Evolutionary conservation across 1,140 invertebrate species (phyloP).

Genomic region (Geopemphigus sp.): DNA sequence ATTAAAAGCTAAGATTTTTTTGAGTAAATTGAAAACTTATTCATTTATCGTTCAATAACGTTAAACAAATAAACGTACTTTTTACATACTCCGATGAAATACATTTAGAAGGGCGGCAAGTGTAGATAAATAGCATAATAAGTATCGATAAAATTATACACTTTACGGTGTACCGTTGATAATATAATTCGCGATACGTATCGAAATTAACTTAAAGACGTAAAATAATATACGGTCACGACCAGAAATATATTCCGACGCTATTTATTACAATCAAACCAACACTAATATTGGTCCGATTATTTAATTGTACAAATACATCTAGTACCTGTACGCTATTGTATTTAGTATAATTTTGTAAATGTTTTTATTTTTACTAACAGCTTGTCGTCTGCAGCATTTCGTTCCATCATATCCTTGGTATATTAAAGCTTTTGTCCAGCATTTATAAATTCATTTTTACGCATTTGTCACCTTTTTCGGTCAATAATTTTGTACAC

Average conservation of each 20-base stretch:
- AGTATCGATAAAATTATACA: no score
- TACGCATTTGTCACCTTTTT: slow-evolving; percentile 14
- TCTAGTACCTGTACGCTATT: neutral
- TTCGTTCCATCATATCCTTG: slow-evolving; percentile 36
- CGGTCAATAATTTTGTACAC: slow-evolving; percentile 6
- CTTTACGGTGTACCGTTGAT: no score
- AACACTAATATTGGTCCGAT: neutral
- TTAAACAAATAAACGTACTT: no score
- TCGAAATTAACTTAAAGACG: no score
- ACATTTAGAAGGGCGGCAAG: no score
- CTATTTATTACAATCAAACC: neutral
- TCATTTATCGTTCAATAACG: no score
- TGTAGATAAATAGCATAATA: no score
- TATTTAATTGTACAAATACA: neutral
- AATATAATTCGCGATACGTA: no score
- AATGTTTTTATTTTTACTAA: slow-evolving; percentile 41
- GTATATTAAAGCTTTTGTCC: slow-evolving; percentile 33
- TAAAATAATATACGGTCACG: neutral
- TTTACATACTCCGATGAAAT: no score
- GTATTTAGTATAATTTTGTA: slow-evolving; percentile 33
- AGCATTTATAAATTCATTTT: slow-evolving; percentile 30
- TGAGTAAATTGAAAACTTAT: no score
- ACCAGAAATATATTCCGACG: neutral
- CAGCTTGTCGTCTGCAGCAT: slow-evolving; percentile 49
- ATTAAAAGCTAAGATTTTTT: no score